Evolutionary conservation across 2,888 invertebrate genomes (phyloP).

Genomic region (Vanessa cardui): DNA sequence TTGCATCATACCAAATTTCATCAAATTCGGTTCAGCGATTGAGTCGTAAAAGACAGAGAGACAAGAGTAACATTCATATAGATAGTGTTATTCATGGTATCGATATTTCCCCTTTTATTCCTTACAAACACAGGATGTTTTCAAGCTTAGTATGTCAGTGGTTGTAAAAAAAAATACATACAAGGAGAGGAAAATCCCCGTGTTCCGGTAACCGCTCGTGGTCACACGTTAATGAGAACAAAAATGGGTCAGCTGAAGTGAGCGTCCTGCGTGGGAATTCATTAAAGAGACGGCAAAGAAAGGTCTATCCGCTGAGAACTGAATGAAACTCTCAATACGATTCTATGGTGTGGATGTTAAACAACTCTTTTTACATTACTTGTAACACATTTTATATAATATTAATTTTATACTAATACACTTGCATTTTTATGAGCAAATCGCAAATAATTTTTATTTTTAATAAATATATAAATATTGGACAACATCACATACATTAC

Average conservation of each 20-base stretch:
- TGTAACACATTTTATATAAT: background rate
- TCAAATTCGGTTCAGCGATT: too few relatives aligned
- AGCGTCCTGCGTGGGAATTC: slow-evolving; percentile 43
- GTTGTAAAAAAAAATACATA: slow-evolving; percentile 31
- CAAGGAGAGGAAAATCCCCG: slow-evolving; percentile 53
- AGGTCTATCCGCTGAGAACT: slow-evolving; percentile 25
- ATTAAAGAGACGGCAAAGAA: slow-evolving; percentile 39
- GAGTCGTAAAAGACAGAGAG: too few relatives aligned
- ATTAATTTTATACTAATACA: background rate
- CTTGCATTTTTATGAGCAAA: too few relatives aligned
- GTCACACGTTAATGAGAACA: slow-evolving; percentile 70
- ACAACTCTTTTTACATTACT: slow-evolving; percentile 4
- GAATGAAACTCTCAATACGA: slow-evolving; percentile 29
- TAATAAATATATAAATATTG: too few relatives aligned
- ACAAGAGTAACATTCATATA: too few relatives aligned
- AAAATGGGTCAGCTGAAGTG: slow-evolving; percentile 60
- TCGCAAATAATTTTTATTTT: too few relatives aligned
- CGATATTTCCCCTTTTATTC: background rate
- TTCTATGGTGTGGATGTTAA: slow-evolving; percentile 12
- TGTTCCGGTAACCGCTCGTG: slow-evolving; percentile 65
- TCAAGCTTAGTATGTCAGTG: slow-evolving; percentile 4
- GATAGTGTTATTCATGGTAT: background rate
- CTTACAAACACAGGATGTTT: background rate
- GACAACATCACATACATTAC: too few relatives aligned
- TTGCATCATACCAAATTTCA: too few relatives aligned